phyloP scores from a whole-genome alignment of 2,113 vertebrate genomes.

The Puntigrus tetrazona region DNA sequence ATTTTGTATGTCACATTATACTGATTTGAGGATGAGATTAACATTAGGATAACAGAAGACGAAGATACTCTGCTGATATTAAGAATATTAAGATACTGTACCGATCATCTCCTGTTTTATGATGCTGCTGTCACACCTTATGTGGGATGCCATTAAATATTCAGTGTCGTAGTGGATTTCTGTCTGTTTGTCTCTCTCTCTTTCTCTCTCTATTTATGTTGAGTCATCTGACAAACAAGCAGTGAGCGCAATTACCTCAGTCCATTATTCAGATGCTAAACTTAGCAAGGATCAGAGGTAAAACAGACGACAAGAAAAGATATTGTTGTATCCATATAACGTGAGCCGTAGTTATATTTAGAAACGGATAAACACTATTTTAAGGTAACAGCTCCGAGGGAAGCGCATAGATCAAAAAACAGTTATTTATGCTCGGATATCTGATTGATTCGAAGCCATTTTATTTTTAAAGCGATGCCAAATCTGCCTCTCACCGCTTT shows the following conservation, averaged over 20 bases:
- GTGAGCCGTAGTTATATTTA: slow-evolving; percentile 15
- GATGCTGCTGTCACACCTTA: slow-evolving; percentile 22
- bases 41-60: background rate
- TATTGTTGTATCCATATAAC: background rate
- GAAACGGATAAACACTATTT: background rate
- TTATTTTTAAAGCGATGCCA: slow-evolving; percentile 8
- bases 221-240: slow-evolving; percentile 29
- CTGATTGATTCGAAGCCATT: background rate
- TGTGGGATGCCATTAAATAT: slow-evolving; percentile 61
- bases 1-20: background rate
- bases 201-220: slow-evolving; percentile 27
- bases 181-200: slow-evolving; percentile 17
- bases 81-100: slow-evolving; percentile 2
- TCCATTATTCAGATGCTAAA: slow-evolving; percentile 42
- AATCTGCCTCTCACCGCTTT: background rate
- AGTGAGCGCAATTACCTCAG: slow-evolving; percentile 11
- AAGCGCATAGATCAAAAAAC: background rate
- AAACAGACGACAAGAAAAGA: background rate
- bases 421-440: background rate
- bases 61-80: background rate
- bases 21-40: background rate
- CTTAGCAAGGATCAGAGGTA: slow-evolving; percentile 39
- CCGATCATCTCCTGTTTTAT: slow-evolving; percentile 4
- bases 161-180: slow-evolving; percentile 42
- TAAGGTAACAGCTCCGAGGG: background rate